Conservation (phyloP, 2,888 invertebrate genomes). For the Spilosoma lubricipeda region DNA sequence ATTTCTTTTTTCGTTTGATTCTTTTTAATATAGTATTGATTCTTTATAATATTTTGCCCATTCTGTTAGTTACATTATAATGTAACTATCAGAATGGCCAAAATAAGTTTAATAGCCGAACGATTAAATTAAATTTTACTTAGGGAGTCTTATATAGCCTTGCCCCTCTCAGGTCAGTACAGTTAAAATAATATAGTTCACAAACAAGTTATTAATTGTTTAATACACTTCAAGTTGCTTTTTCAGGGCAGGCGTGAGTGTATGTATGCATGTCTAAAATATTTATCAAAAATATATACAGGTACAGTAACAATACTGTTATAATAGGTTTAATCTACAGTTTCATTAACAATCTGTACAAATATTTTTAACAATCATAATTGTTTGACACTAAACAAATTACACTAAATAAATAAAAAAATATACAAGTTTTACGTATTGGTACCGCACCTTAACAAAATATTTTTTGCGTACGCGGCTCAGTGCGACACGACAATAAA, state of each 20-base stretch:
- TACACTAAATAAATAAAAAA: not conserved
- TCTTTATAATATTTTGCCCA: no score
- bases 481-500: conserved; percentile 78
- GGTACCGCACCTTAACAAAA: conserved; percentile 69
- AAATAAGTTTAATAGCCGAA: no score
- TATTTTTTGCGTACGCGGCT: conserved; percentile 78
- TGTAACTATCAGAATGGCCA: no score
- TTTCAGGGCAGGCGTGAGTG: no score
- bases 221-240: no score
- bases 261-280: not conserved
- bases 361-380: not conserved
- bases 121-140: no score
- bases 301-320: not conserved
- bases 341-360: not conserved
- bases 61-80: no score
- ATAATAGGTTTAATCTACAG: not conserved
- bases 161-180: not conserved
- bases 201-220: no score
- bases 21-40: no score
- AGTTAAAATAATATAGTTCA: not conserved
- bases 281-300: not conserved
- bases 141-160: no score
- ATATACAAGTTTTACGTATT: conserved; percentile 26
- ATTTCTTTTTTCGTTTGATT: no score
- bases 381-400: not conserved